Evolutionary conservation across 2,797 vertebrate species (phyloP).

Genomic region (Siniperca scherzeri): DNA sequence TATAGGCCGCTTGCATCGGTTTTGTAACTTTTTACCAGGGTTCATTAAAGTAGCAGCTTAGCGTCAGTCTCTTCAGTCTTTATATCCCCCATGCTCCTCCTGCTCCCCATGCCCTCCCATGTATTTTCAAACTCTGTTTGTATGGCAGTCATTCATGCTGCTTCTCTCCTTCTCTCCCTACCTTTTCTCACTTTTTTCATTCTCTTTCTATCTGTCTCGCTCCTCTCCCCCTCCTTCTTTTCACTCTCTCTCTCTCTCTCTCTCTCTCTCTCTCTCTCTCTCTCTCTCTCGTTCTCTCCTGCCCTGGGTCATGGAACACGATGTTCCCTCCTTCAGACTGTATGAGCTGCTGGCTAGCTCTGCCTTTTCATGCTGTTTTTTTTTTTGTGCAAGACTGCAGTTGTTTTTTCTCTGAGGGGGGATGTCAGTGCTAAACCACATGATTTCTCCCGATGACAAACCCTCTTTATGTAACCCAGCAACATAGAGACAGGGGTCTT

Average conservation of each 20-base stretch:
- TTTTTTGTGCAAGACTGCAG: conserved; percentile 44
- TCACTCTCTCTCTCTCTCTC: conserved; percentile 8
- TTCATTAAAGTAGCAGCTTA: conserved; percentile 28
- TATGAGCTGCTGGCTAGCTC: conserved; percentile 69
- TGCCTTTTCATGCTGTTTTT: conserved; percentile 63
- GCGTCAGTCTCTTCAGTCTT: not conserved
- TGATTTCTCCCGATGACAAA: conserved; percentile 68
- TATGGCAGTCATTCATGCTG: conserved; percentile 44
- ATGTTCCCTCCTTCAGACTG: conserved; percentile 75
- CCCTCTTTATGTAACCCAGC: conserved; percentile 66
- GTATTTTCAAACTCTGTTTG: conserved; percentile 38
- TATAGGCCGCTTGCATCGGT: conserved; percentile 11
- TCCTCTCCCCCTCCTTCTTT: conserved; percentile 10
- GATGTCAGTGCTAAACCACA: conserved; percentile 60
- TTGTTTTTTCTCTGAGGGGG: conserved; percentile 46
- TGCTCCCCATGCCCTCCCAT: conserved; percentile 2
- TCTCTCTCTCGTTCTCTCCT: conserved; percentile 36
- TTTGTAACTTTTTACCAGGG: conserved; percentile 18
- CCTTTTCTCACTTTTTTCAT: conserved; percentile 35
- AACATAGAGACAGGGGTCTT: conserved; percentile 41
- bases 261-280: not conserved
- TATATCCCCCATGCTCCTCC: not conserved
- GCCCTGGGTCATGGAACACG: conserved; percentile 76
- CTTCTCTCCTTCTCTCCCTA: conserved; percentile 29
- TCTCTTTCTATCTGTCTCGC: conserved; percentile 34